phyloP scores from a whole-genome alignment of 2,888 invertebrate species.

The Calliopum simillimum region DNA sequence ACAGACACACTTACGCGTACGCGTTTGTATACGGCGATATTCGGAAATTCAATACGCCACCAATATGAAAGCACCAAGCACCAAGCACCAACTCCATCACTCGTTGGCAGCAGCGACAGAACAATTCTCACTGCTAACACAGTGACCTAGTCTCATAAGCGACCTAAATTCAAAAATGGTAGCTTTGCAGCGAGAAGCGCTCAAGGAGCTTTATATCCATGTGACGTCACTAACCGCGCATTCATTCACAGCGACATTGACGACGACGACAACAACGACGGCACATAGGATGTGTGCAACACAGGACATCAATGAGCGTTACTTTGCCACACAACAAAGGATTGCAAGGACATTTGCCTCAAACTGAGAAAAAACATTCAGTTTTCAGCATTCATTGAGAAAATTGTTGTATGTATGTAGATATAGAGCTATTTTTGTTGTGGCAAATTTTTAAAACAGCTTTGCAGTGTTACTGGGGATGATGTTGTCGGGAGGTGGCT shows the following conservation, averaged over 20 bases:
- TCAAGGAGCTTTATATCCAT: slow-evolving; percentile 4
- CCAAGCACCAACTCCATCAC: slow-evolving; percentile 15
- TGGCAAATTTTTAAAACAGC: slow-evolving; percentile 10
- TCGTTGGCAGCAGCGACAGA: background rate
- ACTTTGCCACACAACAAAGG: background rate
- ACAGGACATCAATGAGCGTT: slow-evolving; percentile 9
- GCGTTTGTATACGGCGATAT: background rate
- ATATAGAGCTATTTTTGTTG: slow-evolving; percentile 13
- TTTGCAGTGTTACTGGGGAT: background rate
- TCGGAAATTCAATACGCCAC: background rate
- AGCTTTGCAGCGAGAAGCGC: slow-evolving; percentile 21
- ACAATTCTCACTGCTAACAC: slow-evolving; percentile 59
- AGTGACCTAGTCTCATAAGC: slow-evolving; percentile 59
- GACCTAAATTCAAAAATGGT: slow-evolving; percentile 22
- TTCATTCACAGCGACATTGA: slow-evolving; percentile 60
- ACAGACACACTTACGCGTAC: slow-evolving; percentile 16
- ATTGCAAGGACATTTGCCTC: slow-evolving; percentile 13
- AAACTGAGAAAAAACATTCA: background rate
- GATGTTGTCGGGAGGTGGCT: background rate
- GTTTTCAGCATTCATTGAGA: slow-evolving; percentile 26
- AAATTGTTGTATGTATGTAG: background rate
- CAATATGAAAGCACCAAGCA: background rate
- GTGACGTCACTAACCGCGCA: slow-evolving; percentile 62
- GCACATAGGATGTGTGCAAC: background rate
- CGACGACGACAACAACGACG: slow-evolving; percentile 8